Evolutionary conservation across 2,113 vertebrate species (phyloP), one percentile per base, ranked within the genome.

Genomic region (Crotalus horridus): DNA sequence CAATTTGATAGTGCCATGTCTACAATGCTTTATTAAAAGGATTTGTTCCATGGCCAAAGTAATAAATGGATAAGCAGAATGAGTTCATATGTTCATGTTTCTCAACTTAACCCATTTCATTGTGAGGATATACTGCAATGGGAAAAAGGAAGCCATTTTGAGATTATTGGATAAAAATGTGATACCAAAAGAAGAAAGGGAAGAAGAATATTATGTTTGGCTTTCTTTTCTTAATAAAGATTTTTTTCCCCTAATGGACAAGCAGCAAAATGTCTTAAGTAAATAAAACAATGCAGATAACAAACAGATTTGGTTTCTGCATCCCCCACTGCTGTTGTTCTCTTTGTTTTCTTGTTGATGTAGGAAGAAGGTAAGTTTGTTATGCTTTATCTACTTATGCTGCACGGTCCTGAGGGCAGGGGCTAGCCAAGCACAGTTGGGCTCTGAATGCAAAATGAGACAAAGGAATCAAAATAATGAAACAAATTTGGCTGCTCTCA

Each of bases 381-480:
- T 54, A 51, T 58, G 53, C 13, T 88, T 29, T 48, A 54, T 91
- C 90, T 89, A 91, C 54, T 85, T 21, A 59, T 74, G 43, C 51
- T 33, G 20, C 55, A 29, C 3, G 23, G 17, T 51, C 55, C 69
- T 91, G 69, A 85, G 61, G 74, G 54, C 26, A 89, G 88, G 23
- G 69, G 17, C 54, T 89, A 85, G 69, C 58, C 54, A 85, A 24
- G 29, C 74, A 89, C 8, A 43, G 48, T 61, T n/a, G 89, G 74
- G 29, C 17, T 11, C 55, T 86, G 88, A 93, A 93, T 61, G 53
- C 29, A 89, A 61, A 93, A 93, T 90, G 74, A 86, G 55, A 58
- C 43, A 90, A 93, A 93, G 92, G 26, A 55, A 92, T 58, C 3
- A 23, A 55, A 58, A 15, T 88, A 46, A 61, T 54, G 33, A 88